These are phyloP conservation scores for Rapana venosa DNA, from an alignment of 2,888 invertebrate genomes.

Conservation along the genomic window DNA sequence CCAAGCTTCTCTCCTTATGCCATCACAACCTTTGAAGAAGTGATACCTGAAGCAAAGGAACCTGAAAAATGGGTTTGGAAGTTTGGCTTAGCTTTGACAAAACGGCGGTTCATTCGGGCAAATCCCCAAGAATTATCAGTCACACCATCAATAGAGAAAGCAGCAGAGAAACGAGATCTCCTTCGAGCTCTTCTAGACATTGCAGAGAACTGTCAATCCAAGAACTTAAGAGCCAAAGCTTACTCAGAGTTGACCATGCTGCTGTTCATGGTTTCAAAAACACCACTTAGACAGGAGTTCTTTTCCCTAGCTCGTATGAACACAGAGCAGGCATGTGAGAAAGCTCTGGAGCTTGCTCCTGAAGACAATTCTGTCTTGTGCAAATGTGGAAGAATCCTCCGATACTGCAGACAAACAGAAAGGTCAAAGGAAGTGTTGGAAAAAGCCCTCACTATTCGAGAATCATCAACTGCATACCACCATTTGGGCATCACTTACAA, in stretches of 20 bases:
- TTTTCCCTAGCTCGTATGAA: not conserved
- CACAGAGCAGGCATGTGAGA: constrained; percentile 12
- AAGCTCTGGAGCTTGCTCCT: constrained; percentile 3
- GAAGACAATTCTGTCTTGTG: constrained; percentile 31
- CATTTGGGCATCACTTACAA: constrained; percentile 31
- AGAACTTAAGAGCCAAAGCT: constrained; percentile 19
- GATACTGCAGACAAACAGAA: not conserved
- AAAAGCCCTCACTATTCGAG: constrained; percentile 30
- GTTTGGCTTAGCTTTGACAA: constrained; percentile 26
- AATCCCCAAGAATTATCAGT: not conserved
- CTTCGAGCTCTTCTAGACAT: not conserved
- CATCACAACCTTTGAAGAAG: not conserved
- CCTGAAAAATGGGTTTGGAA: constrained; percentile 28
- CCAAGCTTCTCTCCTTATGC: not conserved
- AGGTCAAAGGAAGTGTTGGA: not conserved
- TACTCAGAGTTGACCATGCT: constrained; percentile 26
- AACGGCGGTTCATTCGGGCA: not conserved
- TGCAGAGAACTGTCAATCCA: not conserved
- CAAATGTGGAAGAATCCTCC: constrained; percentile 8
- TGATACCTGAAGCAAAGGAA: constrained; percentile 23
- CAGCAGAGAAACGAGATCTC: not conserved
- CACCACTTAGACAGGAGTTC: not conserved
- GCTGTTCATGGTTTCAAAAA: not conserved
- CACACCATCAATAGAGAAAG: not conserved
- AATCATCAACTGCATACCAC: constrained; percentile 30